phyloP scores from a whole-genome alignment of 1,140 invertebrate genomes.

The Melitaea cinxia region DNA sequence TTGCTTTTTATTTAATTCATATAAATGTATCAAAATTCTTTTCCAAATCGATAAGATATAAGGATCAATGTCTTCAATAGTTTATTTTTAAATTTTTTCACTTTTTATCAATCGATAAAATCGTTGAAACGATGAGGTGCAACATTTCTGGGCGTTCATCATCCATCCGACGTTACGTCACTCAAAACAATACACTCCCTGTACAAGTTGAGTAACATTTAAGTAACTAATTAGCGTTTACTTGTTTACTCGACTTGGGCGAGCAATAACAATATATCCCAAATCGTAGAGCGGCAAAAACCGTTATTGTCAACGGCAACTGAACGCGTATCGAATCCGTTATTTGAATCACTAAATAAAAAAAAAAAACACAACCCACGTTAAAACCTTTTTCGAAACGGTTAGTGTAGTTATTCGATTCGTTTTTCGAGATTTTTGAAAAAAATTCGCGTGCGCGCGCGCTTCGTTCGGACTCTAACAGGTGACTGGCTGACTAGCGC shows the following conservation, averaged over 20 bases:
- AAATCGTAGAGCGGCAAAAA: constrained; percentile 43
- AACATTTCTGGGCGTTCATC: constrained; percentile 13
- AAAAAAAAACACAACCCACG: constrained; percentile 53
- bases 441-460: constrained; percentile 61
- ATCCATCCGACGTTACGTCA: constrained; percentile 28
- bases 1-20: too few species aligned
- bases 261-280: constrained; percentile 39
- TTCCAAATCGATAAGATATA: not conserved
- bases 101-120: constrained; percentile 3
- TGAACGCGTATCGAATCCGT: constrained; percentile 58
- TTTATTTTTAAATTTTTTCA: constrained; percentile 4
- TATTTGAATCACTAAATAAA: constrained; percentile 43
- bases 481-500: constrained; percentile 77
- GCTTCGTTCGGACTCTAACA: constrained; percentile 59
- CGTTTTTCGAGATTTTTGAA: constrained; percentile 56
- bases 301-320: constrained; percentile 59
- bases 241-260: constrained; percentile 2
- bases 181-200: constrained; percentile 35
- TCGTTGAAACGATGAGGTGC: not conserved
- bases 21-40: not conserved
- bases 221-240: constrained; percentile 25
- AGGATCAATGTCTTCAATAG: not conserved
- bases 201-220: constrained; percentile 36
- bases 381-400: constrained; percentile 42
- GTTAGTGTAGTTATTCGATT: constrained; percentile 56